Percentiles rank a stretch among this genome's conserved stretches.
Conservation (phyloP, 2,888 invertebrate species). For the Diarsia brunnea region DNA sequence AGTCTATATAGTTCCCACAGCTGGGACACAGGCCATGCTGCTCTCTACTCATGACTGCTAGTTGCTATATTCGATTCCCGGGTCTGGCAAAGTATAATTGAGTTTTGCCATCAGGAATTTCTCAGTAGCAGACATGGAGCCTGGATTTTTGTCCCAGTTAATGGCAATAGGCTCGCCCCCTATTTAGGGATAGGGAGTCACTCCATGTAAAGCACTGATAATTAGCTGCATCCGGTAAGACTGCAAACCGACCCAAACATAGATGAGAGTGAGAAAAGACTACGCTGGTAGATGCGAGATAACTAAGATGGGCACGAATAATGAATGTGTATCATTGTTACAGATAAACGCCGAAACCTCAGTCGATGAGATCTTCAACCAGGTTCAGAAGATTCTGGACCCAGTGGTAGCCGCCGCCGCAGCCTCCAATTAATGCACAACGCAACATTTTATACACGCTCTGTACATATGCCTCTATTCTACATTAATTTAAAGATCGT, state of each 20-base stretch:
- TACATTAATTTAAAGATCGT: slow-evolving; percentile 55
- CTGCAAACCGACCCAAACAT: not conserved
- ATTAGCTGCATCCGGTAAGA: not conserved
- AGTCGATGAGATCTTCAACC: slow-evolving; percentile 94
- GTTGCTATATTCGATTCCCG: no score
- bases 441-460: slow-evolving; percentile 42
- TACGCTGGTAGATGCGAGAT: not conserved
- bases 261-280: not conserved
- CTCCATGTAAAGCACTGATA: not conserved
- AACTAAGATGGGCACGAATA: not conserved
- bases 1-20: no score
- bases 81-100: no score
- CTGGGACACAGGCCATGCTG: no score
- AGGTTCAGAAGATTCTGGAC: slow-evolving; percentile 92
- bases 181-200: not conserved
- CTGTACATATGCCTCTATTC: slow-evolving; percentile 53
- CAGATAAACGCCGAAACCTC: slow-evolving; percentile 95
- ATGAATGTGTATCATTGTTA: not conserved
- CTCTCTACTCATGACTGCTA: no score
- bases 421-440: slow-evolving; percentile 39
- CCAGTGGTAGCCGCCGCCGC: slow-evolving; percentile 76
- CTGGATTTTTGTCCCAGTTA: no score
- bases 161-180: no score
- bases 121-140: no score
- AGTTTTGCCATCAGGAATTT: no score